A percentile compares a stretch with the other conserved stretches of the same genome.
Evolutionary conservation across 2,888 invertebrate species (phyloP).

Genomic region (Pseudanteris insignis): DNA sequence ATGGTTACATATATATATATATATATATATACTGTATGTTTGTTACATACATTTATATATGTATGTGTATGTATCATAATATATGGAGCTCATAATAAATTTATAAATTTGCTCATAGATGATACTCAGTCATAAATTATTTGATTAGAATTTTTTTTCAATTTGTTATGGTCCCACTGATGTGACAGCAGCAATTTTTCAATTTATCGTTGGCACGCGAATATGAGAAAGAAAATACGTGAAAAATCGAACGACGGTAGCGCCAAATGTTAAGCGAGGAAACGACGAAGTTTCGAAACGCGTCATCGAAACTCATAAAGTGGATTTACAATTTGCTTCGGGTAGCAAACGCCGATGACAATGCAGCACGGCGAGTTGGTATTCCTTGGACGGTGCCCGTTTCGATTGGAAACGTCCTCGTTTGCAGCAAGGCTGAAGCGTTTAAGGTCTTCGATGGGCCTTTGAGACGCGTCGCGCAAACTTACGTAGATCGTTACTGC

Average conservation of each 20-base stretch:
- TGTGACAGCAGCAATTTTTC: too few species aligned
- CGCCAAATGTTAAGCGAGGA: too few species aligned
- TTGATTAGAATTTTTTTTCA: too few species aligned
- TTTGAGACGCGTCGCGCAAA: conserved; percentile 17
- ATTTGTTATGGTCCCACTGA: too few species aligned
- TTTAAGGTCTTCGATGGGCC: conserved; percentile 35
- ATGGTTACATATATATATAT: too few species aligned
- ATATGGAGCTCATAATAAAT: too few species aligned
- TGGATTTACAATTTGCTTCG: conserved; percentile 20
- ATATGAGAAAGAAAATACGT: background rate
- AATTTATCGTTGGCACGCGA: too few species aligned
- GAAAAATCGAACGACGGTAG: background rate
- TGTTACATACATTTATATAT: too few species aligned
- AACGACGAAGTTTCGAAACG: background rate
- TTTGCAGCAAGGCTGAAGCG: conserved; percentile 15
- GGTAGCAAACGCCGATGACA: conserved; percentile 15
- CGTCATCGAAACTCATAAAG: conserved; percentile 20
- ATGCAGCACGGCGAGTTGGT: conserved; percentile 15
- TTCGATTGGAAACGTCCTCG: conserved; percentile 22
- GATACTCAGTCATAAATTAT: too few species aligned
- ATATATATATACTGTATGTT: too few species aligned
- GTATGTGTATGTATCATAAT: too few species aligned
- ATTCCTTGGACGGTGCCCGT: conserved; percentile 21
- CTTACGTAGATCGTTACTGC: conserved; percentile 21
- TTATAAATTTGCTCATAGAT: too few species aligned